Evolutionary conservation across 2,888 invertebrate genomes (phyloP).

Genomic region (Brenthis daphne): DNA sequence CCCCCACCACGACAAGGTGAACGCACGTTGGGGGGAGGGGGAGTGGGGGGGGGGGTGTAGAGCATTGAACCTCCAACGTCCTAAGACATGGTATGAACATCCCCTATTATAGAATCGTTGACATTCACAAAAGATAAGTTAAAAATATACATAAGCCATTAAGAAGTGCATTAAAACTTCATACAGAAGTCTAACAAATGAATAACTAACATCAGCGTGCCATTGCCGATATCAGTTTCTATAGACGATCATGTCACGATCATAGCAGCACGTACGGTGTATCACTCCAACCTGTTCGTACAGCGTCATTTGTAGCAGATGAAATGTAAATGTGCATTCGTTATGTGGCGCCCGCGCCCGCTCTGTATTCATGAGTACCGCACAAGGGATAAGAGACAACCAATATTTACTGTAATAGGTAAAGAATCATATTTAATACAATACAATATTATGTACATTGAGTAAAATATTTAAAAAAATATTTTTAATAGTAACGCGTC

Average conservation of each 20-base stretch:
- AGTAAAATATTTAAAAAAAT: too few relatives aligned
- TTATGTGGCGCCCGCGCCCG: conserved; percentile 74
- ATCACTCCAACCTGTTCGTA: conserved; percentile 65
- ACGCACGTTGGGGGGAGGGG: too few relatives aligned
- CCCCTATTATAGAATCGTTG: too few relatives aligned
- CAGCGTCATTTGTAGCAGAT: conserved; percentile 80
- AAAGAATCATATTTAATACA: too few relatives aligned
- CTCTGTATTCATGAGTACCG: conserved; percentile 77
- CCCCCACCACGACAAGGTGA: too few relatives aligned
- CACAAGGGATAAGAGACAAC: conserved; percentile 41
- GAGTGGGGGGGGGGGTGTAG: too few relatives aligned
- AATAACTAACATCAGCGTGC: conserved; percentile 8
- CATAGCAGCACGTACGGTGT: conserved; percentile 56
- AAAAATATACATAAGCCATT: not conserved
- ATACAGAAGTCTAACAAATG: conserved; percentile 6
- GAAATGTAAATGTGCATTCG: conserved; percentile 81
- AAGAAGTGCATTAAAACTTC: not conserved
- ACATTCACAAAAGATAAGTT: too few relatives aligned
- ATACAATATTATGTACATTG: too few relatives aligned
- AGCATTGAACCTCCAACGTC: too few relatives aligned
- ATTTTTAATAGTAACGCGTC: too few relatives aligned
- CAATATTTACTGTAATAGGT: too few relatives aligned
- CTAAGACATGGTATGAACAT: too few relatives aligned
- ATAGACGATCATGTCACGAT: conserved; percentile 51
- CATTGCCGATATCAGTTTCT: conserved; percentile 8